phyloP scores from a whole-genome alignment of 2,113 vertebrate species.

The Phaethornis superciliosus region DNA sequence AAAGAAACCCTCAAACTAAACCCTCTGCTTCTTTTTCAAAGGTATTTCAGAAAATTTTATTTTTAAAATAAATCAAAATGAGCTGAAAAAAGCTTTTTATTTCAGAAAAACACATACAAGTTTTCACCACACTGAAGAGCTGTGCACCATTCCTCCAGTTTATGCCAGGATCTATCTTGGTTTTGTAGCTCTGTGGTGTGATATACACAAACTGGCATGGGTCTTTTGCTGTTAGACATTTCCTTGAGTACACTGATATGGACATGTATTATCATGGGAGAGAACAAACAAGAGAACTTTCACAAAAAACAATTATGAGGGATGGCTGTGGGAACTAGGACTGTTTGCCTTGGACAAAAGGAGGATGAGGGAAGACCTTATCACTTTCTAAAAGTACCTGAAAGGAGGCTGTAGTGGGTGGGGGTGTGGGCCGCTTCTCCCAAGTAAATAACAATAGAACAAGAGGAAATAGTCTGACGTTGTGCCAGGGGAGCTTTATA shows the following conservation, averaged over 20 bases:
- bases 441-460: too few relatives aligned
- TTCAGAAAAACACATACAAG: background rate
- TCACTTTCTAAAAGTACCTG: too few relatives aligned
- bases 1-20: background rate
- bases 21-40: background rate
- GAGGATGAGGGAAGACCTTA: too few relatives aligned
- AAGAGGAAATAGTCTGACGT: too few relatives aligned
- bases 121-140: background rate
- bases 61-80: background rate
- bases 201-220: background rate
- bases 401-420: too few relatives aligned
- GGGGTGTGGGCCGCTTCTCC: too few relatives aligned
- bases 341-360: too few relatives aligned
- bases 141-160: background rate
- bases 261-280: background rate
- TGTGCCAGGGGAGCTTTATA: too few relatives aligned
- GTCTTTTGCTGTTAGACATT: background rate
- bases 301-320: background rate
- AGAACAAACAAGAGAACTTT: background rate
- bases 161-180: background rate
- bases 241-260: background rate
- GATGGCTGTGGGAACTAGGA: too few relatives aligned
- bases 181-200: background rate
- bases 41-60: background rate
- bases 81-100: background rate